phyloP scores from a whole-genome alignment of 2,113 vertebrate genomes.

The Mormoops blainvillei region DNA sequence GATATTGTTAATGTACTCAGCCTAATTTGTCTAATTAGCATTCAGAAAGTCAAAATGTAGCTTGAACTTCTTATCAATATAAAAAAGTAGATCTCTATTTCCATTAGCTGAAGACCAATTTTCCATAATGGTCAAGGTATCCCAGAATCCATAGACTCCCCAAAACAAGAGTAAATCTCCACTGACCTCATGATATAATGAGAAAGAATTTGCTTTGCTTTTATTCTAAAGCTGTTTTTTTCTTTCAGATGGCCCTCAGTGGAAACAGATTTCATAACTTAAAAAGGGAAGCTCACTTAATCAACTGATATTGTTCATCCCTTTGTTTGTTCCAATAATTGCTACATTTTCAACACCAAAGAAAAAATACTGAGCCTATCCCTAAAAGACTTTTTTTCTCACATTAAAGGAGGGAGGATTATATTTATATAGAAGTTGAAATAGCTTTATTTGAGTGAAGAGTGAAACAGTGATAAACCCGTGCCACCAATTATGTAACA shows the following conservation, averaged over 20 bases:
- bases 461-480: conserved; percentile 17
- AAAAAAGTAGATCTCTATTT: background rate
- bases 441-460: conserved; percentile 14
- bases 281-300: conserved; percentile 53
- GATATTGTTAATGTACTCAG: background rate
- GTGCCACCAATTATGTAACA: background rate
- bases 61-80: background rate
- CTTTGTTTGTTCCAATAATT: conserved; percentile 62
- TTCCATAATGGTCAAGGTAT: background rate
- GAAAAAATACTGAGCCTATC: conserved; percentile 45
- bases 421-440: conserved; percentile 20
- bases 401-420: conserved; percentile 37
- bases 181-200: conserved; percentile 36
- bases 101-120: background rate
- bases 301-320: conserved; percentile 55
- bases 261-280: conserved; percentile 42
- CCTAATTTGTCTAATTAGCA: background rate
- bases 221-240: conserved; percentile 29
- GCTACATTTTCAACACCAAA: conserved; percentile 45
- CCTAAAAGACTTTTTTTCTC: conserved; percentile 2
- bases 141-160: background rate
- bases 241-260: conserved; percentile 43
- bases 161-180: background rate
- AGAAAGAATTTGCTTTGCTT: conserved; percentile 1
- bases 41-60: background rate